Evolutionary conservation across 2,888 invertebrate species (phyloP).

Genomic region (Philaethria dido): DNA sequence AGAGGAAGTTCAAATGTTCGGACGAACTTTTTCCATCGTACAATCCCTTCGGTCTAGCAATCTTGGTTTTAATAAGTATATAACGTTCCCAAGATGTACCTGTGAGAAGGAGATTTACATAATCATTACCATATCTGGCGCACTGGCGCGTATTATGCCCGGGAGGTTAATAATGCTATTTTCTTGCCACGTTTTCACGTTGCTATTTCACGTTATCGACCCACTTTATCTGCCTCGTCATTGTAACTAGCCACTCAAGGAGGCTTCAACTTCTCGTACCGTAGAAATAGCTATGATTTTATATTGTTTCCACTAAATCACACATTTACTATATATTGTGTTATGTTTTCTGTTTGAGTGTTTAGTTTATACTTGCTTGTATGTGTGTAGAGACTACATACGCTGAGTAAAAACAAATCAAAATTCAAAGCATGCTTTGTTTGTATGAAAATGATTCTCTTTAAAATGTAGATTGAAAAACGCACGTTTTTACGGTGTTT

Average conservation of each 20-base stretch:
- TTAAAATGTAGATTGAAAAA: conserved; percentile 36
- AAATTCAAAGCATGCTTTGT: conserved; percentile 18
- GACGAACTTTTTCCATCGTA: conserved; percentile 73
- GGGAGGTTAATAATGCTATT: conserved; percentile 84
- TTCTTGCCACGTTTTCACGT: conserved; percentile 83
- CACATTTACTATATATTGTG: conserved; percentile 26
- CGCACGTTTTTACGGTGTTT: conserved; percentile 32
- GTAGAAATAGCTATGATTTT: conserved; percentile 44
- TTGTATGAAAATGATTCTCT: conserved; percentile 21
- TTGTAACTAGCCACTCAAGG: conserved; percentile 78
- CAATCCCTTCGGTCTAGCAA: conserved; percentile 74
- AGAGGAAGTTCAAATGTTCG: conserved; percentile 50
- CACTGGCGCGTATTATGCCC: conserved; percentile 82
- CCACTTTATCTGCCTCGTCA: conserved; percentile 80
- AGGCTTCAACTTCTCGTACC: conserved; percentile 64
- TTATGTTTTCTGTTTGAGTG: neutral
- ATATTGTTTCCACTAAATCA: conserved; percentile 38
- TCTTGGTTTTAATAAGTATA: conserved; percentile 83
- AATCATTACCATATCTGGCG: conserved; percentile 84
- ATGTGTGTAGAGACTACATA: neutral
- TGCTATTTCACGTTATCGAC: conserved; percentile 82
- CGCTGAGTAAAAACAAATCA: conserved; percentile 1
- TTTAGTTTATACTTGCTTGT: neutral
- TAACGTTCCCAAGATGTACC: conserved; percentile 81
- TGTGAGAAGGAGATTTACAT: conserved; percentile 82